Conservation (phyloP, 2,113 vertebrate genomes). For the Numida meleagris region DNA sequence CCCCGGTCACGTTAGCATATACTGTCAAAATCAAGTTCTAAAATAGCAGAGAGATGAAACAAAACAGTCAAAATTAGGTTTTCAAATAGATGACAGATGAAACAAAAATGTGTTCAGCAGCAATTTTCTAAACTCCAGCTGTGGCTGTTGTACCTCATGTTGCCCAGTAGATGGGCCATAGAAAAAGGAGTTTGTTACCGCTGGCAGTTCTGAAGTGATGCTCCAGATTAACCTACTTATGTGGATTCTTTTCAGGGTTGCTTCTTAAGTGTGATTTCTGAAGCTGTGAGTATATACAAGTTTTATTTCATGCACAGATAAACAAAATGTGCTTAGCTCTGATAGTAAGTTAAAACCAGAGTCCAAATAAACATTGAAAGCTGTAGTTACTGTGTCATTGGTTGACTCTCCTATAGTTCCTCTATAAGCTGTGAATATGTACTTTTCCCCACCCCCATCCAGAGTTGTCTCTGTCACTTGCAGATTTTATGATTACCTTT, state of each 20-base stretch:
- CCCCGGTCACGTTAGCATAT: background rate
- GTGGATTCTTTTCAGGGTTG: background rate
- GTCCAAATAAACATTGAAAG: background rate
- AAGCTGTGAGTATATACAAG: background rate
- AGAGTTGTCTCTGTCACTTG: background rate
- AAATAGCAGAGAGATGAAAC: background rate
- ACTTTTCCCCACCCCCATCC: background rate
- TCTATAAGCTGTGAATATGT: fast-evolving
- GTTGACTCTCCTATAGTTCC: background rate
- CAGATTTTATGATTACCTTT: background rate
- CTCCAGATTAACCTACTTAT: background rate
- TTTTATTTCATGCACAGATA: background rate
- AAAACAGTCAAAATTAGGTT: background rate
- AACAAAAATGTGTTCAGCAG: background rate
- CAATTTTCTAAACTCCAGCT: background rate
- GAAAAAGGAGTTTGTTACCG: background rate
- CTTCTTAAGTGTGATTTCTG: background rate
- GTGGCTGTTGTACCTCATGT: background rate
- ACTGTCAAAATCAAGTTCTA: background rate
- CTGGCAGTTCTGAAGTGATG: background rate
- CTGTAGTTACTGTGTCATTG: background rate
- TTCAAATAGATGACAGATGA: background rate
- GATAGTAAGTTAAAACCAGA: background rate
- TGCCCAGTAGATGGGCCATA: background rate
- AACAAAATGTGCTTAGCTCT: background rate